These are phyloP conservation scores for Turritopsis dohrnii DNA, from an alignment of 30 jellyfish, hydroid and myxozoan genomes.

Conservation along the genomic window DNA sequence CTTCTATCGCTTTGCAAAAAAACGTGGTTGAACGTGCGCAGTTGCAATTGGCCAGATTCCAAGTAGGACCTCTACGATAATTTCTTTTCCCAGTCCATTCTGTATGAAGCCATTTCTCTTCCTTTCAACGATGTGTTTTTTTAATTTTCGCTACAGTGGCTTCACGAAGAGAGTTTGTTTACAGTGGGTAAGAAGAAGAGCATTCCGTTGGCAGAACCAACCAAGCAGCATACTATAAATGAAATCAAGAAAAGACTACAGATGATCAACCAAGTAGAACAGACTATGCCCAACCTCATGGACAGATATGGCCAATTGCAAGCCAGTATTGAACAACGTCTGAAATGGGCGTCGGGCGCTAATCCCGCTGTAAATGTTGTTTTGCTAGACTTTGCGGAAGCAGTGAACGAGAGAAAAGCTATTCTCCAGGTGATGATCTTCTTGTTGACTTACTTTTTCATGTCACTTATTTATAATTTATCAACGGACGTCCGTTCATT, in stretches of 20 bases:
- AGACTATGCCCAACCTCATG: conserved; percentile 52
- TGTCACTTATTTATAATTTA: not conserved
- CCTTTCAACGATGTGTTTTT: not conserved
- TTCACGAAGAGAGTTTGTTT: conserved; percentile 53
- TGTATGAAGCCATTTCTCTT: not conserved
- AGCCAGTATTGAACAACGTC: conserved; percentile 87
- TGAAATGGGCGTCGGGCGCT: conserved; percentile 97
- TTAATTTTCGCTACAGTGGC: conserved; percentile 59
- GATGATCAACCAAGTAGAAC: conserved; percentile 67
- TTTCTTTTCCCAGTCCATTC: not conserved
- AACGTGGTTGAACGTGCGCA: conserved; percentile 83
- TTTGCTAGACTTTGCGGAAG: conserved; percentile 54
- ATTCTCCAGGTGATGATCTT: conserved; percentile 44
- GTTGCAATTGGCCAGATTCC: conserved; percentile 82
- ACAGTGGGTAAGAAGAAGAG: conserved; percentile 43
- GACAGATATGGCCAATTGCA: conserved; percentile 72
- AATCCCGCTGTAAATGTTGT: conserved; percentile 79
- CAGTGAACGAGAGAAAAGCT: conserved; percentile 50
- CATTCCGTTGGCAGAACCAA: conserved; percentile 50
- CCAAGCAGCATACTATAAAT: conserved; percentile 51
- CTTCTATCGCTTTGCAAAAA: conserved; percentile 65
- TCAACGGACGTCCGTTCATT: not conserved
- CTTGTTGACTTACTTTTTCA: not conserved
- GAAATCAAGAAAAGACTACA: conserved; percentile 73
- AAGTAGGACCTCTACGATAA: conserved; percentile 32